Percentiles rank a stretch among this genome's conserved stretches.
Conservation (phyloP, 2,113 vertebrate genomes). For the Festucalex cinctus region DNA sequence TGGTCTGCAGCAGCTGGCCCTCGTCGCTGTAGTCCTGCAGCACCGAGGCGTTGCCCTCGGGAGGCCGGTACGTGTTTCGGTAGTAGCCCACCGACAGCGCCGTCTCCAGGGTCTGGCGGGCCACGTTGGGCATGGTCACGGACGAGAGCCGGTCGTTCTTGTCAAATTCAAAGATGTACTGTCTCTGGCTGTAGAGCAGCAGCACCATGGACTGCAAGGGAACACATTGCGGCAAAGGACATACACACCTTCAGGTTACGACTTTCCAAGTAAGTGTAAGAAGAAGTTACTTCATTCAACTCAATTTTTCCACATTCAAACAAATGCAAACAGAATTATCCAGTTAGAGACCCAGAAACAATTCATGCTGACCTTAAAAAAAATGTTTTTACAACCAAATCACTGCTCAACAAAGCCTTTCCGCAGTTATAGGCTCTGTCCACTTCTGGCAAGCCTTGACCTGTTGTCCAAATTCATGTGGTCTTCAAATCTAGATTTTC, state of each 20-base stretch:
- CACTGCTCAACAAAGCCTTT: no score
- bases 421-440: no score
- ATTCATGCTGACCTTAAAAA: no score
- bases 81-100: constrained; percentile 95
- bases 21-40: constrained; percentile 95
- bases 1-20: constrained; percentile 86
- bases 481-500: no score
- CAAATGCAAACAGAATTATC: no score
- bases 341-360: no score
- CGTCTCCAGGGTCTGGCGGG: constrained; percentile 90
- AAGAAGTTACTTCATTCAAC: no score
- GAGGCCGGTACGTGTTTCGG: constrained; percentile 90
- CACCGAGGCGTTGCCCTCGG: constrained; percentile 89
- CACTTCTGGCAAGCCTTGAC: no score
- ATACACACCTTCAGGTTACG: not conserved
- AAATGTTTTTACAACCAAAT: no score
- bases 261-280: not conserved
- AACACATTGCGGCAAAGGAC: constrained; percentile 4
- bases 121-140: constrained; percentile 97
- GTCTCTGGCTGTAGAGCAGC: constrained; percentile 93
- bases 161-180: constrained; percentile 98
- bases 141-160: constrained; percentile 91
- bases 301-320: no score
- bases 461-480: no score
- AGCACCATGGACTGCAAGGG: constrained; percentile 90